Evolutionary conservation across 2,797 vertebrate genomes (phyloP).

Genomic region (Myotis pilosus): DNA sequence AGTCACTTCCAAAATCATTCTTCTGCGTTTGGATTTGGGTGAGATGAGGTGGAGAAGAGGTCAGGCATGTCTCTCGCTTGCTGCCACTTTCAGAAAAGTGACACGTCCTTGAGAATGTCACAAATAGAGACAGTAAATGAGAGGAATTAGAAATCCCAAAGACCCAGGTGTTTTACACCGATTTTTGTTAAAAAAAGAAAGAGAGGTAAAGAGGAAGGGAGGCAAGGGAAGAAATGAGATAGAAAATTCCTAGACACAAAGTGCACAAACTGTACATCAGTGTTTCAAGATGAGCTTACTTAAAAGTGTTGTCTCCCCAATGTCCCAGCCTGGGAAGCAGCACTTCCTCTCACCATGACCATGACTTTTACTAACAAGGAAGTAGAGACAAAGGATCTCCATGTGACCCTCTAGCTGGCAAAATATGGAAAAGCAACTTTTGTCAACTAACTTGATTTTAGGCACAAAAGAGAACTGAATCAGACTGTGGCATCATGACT

Average conservation of each 20-base stretch:
- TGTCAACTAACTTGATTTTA: neutral
- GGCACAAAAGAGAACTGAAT: neutral
- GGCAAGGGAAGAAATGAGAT: neutral
- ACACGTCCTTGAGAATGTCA: neutral
- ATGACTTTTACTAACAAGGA: neutral
- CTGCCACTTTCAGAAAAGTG: neutral
- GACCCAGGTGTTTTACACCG: neutral
- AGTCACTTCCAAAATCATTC: neutral
- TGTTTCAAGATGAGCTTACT: neutral
- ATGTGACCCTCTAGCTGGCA: neutral
- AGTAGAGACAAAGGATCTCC: neutral
- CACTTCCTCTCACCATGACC: neutral
- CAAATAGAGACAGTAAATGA: neutral
- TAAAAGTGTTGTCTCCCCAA: neutral
- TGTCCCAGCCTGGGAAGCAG: neutral
- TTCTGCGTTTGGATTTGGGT: neutral
- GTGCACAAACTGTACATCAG: neutral
- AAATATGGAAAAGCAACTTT: neutral
- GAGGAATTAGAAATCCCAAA: neutral
- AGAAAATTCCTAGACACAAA: neutral
- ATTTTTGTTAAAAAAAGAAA: neutral
- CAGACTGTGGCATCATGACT: neutral
- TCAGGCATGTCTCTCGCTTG: neutral
- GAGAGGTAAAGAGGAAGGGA: neutral
- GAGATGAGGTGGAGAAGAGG: too few species aligned